Evolutionary conservation across 2,113 vertebrate species (phyloP), one percentile per base, ranked within the genome.

Genomic region (Henicopernis longicauda): DNA sequence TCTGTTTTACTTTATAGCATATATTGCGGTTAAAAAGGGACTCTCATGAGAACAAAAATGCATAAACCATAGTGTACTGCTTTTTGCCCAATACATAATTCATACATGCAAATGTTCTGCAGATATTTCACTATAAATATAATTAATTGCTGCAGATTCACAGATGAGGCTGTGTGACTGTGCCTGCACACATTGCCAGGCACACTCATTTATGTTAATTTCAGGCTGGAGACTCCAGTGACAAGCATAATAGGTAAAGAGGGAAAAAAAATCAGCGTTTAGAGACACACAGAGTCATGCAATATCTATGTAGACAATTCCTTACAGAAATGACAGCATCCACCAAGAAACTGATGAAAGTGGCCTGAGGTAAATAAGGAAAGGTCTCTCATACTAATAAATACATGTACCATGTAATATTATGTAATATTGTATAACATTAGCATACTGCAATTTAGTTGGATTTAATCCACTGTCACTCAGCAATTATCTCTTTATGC

Each of bases 161-260:
- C 95, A 97, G 98, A 97, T 94, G 94, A 98, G 90, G 90, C 95
- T 97, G 95, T 97, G 97, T 97, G 97, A 86, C 89, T 93, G 76
- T 96, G 96, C 96, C 96, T 95, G 96, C 93, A 97, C 96, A 97
- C 95, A 96, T 78, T 97, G 97, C 97, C 98, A 97, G 97, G 78
- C 98, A 97, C 96, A 83, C 96, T 98, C 95, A 90, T 98, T 98
- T 98, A 97, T 97, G 95, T 55, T 97, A 95, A 97, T 97, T 96
- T 97, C 95, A 97, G 96, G 97, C 94, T 98, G 82, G 82, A 98
- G 95, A 93, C 89, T 95, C 97, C 92, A 96, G 90, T 95, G 89
- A 96, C 93, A 97, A 94, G 91, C 94, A 36, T 93, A 97, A 95
- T 96, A 95, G 95, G 90, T 82, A 79, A 66, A 69, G 52, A 70